Evolutionary conservation across 2,888 invertebrate species (phyloP), one percentile per base, ranked within the genome.

Genomic region (Clepsis dumicolana): DNA sequence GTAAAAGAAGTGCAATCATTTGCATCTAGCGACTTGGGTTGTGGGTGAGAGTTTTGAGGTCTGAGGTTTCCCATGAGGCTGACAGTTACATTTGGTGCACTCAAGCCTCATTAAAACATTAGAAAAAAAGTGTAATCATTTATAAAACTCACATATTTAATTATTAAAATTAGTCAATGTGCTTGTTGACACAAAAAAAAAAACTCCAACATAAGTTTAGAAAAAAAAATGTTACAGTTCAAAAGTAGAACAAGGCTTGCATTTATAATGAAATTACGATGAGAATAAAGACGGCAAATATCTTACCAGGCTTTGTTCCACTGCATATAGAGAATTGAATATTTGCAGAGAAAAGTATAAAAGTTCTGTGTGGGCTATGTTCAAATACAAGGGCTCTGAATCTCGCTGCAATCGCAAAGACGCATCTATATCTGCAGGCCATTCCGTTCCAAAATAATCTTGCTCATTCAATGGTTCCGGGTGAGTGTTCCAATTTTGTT

Each of bases 401-500:
- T 96, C 95, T 10, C 94, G 80, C 29, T 94, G 90, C 21, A 96
- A 82, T 71, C 87, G 79, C 21, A 82, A 77, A 48, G 76, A 73
- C 50, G 90, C 91, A 77, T 94, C 90, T 38, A 93, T 72, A 50
- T 82, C 75, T 70, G 90, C 85, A 4, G 94, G 94, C 86, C 90
- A 92, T 44, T 89, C 83, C 0, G 73, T 71, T 10, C 87, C 86
- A 18, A 94, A 80, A 75, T 93, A 93, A 38, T 91, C 80, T 14
- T 86, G 81, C 56, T 94, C 77, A 53, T 86, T 79, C 0, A 92
- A 80, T 38, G 90, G 83, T 29, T 94, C 81, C 52, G 93, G 87
- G 3, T 97, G 97, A 0, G 98, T 97, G 60, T 96, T 96, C 95
- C 97, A 98, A 88, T 98, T 98, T 63, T 94, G 94, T 84, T 97